These are phyloP conservation scores for Anseranas semipalmata DNA, from an alignment of 2,113 vertebrate genomes.

Conservation along the genomic window DNA sequence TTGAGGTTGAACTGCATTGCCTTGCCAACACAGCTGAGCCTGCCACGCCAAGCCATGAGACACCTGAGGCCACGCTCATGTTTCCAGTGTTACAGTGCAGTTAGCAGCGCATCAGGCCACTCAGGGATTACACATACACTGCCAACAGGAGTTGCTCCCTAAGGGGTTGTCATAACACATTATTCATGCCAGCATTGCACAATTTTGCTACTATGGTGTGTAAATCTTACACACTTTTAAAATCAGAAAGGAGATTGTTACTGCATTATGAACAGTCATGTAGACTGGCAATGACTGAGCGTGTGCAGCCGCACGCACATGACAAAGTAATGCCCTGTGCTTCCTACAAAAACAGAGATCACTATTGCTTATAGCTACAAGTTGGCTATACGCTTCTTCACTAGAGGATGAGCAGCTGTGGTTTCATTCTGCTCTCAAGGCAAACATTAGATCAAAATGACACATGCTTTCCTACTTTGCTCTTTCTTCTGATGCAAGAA, in stretches of 20 bases:
- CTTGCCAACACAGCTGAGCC: neutral
- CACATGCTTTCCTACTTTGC: neutral
- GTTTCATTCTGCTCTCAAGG: conserved; percentile 2
- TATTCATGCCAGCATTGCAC: conserved; percentile 18
- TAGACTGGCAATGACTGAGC: neutral
- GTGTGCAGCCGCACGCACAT: neutral
- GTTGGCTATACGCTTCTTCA: neutral
- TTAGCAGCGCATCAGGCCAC: neutral
- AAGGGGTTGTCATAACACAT: conserved; percentile 35
- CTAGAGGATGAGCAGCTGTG: conserved; percentile 32
- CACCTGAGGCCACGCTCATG: neutral
- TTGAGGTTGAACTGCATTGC: neutral
- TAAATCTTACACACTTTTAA: neutral
- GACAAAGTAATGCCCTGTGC: neutral
- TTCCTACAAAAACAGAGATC: neutral
- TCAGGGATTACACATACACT: neutral
- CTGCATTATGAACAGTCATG: neutral
- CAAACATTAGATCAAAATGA: conserved; percentile 22
- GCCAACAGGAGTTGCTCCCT: neutral
- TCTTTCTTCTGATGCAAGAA: neutral
- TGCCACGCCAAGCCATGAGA: neutral
- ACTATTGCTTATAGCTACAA: neutral
- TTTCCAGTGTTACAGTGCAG: neutral
- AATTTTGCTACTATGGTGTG: conserved; percentile 1
- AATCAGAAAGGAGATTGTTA: neutral